Base-by-base conservation (phyloP, 2,797 vertebrate genomes). In the Columba guinea region DNA sequence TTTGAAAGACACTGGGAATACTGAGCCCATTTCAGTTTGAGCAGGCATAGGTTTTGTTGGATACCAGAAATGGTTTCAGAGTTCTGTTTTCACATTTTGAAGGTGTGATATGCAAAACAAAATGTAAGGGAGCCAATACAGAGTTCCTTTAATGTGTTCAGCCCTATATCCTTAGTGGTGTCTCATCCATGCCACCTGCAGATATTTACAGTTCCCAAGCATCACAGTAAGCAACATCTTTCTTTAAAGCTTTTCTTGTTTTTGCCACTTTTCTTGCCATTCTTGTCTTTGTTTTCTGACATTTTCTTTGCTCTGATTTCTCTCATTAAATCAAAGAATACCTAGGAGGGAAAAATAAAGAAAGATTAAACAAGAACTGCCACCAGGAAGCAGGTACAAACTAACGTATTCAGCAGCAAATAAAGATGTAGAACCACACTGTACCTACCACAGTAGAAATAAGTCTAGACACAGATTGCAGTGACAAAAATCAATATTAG, bases 261-360 rank as follows among this genome's bases (percentile, higher is more conserved):
- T 98, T 99, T 99, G 92, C 98, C 98, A 52, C 99, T 99, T 92
- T 99, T 99, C 88, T 99, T 99, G 82, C 98, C 98, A 64, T 99
- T 99, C 88, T 99, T 99, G 96, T 99, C 99, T 97, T 99, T 99
- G 97, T 98, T 99, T 97, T 99, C 99, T 1, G 98, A 98, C 99
- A 99, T 98, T 96, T 99, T 99, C 98, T 99, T 99, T 87, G 99
- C 98, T 78, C 99, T 98, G 71, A 99, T 98, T 97, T 99, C 99
- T 91, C 99, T 97, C 99, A 99, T 99, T 77, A 99, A 98, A 96
- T 99, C 99, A 91, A 99, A 99, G 97, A 99, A 99, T 53, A 99
- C 99, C 99, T 99, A 96, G 15, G n/a, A 82, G 37, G 6, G 18
- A 56, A 92, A 84, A 92, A 95, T 10, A 94, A 62, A 76, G 19